Base-by-base conservation (phyloP, 2,113 vertebrate species). In the Cheirogaleus medius region DNA sequence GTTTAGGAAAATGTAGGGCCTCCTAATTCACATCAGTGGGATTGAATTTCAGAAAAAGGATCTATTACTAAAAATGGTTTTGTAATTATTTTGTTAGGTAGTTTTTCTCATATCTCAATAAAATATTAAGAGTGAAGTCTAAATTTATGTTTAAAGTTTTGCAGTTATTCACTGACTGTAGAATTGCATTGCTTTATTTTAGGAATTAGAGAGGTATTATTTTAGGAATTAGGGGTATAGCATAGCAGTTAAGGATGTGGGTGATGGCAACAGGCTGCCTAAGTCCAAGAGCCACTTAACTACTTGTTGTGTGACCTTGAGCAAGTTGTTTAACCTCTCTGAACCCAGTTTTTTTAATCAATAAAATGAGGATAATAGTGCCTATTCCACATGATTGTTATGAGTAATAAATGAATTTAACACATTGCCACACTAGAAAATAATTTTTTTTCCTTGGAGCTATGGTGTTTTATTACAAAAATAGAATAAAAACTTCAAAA, bases 31-130 rank as follows among this genome's bases (percentile, higher is more conserved):
- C 15, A 47, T 66, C 44, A 68, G n/a, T 77, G 82, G 76, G 63
- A 74, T 21, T 90, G 77, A 78, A 80, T 69, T 89, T 94, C 74
- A 80, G 85, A 54, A 78, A 88, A 85, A 94, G 58, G 78, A 77
- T 73, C n/a, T 54, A 66, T 21, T 54, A 34, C 1, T 56, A 37
- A 73, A 85, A 80, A 47, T 82, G 74, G 76, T 82, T 95, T 27
- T 1, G 20, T 29, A 82, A 66, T 93, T 85, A 74, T 64, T 91
- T 76, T 91, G 18, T 74, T 68, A 39, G 44, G 14, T 77, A 81
- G 2, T 44, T 95, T 86, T 94, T 60, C 21, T 78, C 11, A 37
- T 93, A 56, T 86, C 63, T 90, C 2, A 11, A 34, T 66, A 25
- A 64, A 77, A 39, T 73, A 17, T 34, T 71, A 58, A 91, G 37